phyloP scores from a whole-genome alignment of 1,140 invertebrate genomes.

The Ridgeia piscesae region DNA sequence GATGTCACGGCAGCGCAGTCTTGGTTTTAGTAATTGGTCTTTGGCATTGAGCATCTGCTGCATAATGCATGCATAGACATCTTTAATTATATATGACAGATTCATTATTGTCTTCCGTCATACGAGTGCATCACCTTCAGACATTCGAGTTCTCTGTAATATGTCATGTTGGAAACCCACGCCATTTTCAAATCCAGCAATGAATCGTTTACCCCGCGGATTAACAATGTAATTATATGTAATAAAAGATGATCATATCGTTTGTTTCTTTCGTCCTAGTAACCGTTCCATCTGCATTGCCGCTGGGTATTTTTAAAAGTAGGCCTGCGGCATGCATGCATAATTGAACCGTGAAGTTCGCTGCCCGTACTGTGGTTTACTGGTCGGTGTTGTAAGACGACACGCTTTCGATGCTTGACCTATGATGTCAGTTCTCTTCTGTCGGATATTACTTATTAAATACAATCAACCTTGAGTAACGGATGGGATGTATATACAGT shows the following conservation, averaged over 20 bases:
- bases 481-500: too few relatives aligned
- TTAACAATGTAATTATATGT: not conserved
- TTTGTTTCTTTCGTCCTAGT: not conserved
- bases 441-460: too few relatives aligned
- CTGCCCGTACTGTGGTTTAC: not conserved
- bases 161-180: not conserved
- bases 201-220: not conserved
- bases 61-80: not conserved
- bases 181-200: not conserved
- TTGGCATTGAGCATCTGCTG: too few relatives aligned
- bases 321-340: not conserved
- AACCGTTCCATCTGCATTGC: not conserved
- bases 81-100: not conserved
- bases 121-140: not conserved
- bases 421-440: too few relatives aligned
- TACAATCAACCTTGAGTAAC: too few relatives aligned
- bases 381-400: not conserved
- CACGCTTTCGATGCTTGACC: not conserved
- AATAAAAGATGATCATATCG: not conserved
- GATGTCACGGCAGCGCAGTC: too few relatives aligned
- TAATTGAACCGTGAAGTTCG: not conserved
- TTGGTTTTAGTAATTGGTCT: too few relatives aligned
- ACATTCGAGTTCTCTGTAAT: not conserved
- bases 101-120: not conserved
- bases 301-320: not conserved